Conservation (phyloP, 2,888 invertebrate genomes). For the Corbicula japonica region DNA sequence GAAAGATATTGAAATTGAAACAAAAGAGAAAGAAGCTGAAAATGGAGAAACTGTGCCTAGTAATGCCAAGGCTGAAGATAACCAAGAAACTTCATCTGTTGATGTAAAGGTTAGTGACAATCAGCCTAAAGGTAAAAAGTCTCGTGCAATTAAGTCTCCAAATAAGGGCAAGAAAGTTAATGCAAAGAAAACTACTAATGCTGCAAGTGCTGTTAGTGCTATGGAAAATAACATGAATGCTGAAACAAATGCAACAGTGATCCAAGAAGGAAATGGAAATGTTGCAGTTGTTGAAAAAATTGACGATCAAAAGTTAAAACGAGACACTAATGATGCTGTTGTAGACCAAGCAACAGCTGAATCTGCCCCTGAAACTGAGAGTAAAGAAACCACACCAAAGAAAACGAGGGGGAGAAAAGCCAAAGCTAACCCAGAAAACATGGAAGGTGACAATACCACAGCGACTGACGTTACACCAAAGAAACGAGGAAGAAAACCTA, state of each 20-base stretch:
- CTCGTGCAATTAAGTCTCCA: neutral
- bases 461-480: conserved; percentile 45
- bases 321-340: neutral
- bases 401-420: conserved; percentile 45
- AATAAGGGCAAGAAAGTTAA: neutral
- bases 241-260: neutral
- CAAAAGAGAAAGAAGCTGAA: conserved; percentile 2
- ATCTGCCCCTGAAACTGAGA: neutral
- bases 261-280: neutral
- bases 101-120: neutral
- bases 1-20: neutral
- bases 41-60: neutral
- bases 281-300: neutral
- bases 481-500: conserved; percentile 64
- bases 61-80: no score
- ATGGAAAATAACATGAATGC: neutral
- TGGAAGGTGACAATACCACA: conserved; percentile 1
- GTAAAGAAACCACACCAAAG: conserved; percentile 43
- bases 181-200: neutral
- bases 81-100: no score
- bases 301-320: neutral
- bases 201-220: neutral
- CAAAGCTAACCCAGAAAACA: conserved; percentile 13
- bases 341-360: conserved; percentile 7
- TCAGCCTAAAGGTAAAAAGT: neutral